Base-by-base conservation (phyloP, 1,140 invertebrate genomes). In the Babylonia areolata region DNA sequence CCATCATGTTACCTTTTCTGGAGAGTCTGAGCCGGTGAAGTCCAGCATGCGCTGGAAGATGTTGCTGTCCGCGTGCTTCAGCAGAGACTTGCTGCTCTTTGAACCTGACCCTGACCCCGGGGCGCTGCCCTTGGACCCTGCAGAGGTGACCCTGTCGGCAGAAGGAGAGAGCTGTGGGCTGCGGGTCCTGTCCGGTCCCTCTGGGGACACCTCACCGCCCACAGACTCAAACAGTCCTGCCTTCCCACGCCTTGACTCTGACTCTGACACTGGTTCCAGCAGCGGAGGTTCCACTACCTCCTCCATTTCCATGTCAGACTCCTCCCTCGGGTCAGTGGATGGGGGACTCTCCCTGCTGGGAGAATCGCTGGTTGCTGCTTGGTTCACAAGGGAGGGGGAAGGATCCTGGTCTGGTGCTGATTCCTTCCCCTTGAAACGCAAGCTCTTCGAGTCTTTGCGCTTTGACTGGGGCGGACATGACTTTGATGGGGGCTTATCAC, bases 11-110 rank as follows among this genome's bases (percentile, higher is more conserved):
- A 77, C 75, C 75, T 40, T 77, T 39, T 31, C 35, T 37, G 75
- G 28, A 11, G 37, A 77, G 20, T 77, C 75, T 37, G 37, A 37
- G 28, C 75, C 40, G 75, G 33, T 77, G 35, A 84, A 73, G 40
- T 73, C 82, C 69, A 84, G 40, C 82, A 84, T 84, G 40, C 82
- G 64, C 64, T 84, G 82, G 39, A 84, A 84, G 64, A 84, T 84
- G 39, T 84, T 84, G 64, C 64, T 69, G 64, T 84, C 82, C 1
- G 82, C 64, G 40, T 84, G 82, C 33, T 84, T 84, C 40, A 84
- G 40, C n/a, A 69, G 82, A 15, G 82, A 84, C 37, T 33, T 73
- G 82, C 40, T 20, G 40, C 0, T 6, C 82, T 35, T 31, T 37
- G 40, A 35, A 20, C 82, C 37, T 23, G 46, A 33, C 20, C 15